These are phyloP conservation scores for Steinernema carpocapsae DNA, from an alignment of 2,888 invertebrate genomes.

Conservation along the genomic window DNA sequence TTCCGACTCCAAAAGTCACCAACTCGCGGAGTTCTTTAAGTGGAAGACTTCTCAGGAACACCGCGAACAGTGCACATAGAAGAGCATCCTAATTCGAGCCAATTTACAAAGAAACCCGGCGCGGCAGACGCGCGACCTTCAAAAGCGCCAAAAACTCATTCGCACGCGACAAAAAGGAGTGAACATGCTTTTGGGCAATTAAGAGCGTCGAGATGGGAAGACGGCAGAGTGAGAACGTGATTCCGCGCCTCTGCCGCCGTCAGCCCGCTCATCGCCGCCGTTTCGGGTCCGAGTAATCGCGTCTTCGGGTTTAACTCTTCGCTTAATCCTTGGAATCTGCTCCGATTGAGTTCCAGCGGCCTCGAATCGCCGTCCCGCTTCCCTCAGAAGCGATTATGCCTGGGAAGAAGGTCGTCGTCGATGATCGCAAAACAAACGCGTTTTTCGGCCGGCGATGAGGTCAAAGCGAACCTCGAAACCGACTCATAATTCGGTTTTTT, in stretches of 20 bases:
- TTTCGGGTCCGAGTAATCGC: slow-evolving; percentile 7
- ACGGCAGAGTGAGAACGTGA: not conserved
- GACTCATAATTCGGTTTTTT: not conserved
- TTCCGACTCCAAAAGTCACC: not conserved
- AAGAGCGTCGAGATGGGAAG: slow-evolving; percentile 18
- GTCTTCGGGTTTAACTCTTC: not conserved
- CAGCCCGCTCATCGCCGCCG: not conserved
- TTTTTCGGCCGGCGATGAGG: not conserved
- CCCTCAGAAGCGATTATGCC: slow-evolving; percentile 18
- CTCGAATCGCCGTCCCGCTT: slow-evolving; percentile 30
- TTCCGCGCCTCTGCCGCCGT: not conserved
- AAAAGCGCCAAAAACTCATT: slow-evolving; percentile 29
- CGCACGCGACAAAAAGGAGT: slow-evolving; percentile 21
- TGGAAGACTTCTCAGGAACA: slow-evolving; percentile 7
- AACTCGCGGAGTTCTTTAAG: not conserved
- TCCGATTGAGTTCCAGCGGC: slow-evolving; percentile 1
- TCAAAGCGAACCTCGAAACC: not conserved
- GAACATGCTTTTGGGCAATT: slow-evolving; percentile 23
- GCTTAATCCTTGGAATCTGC: not conserved
- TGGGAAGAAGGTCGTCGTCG: not conserved
- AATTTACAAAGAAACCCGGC: not conserved
- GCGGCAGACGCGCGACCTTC: slow-evolving; percentile 24
- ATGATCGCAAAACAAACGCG: slow-evolving; percentile 23
- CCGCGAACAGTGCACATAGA: slow-evolving; percentile 5
- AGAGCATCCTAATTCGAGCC: not conserved